Evolutionary conservation across 2,113 vertebrate genomes (phyloP), one percentile per base, ranked within the genome.

Genomic region (Passerina amoena): DNA sequence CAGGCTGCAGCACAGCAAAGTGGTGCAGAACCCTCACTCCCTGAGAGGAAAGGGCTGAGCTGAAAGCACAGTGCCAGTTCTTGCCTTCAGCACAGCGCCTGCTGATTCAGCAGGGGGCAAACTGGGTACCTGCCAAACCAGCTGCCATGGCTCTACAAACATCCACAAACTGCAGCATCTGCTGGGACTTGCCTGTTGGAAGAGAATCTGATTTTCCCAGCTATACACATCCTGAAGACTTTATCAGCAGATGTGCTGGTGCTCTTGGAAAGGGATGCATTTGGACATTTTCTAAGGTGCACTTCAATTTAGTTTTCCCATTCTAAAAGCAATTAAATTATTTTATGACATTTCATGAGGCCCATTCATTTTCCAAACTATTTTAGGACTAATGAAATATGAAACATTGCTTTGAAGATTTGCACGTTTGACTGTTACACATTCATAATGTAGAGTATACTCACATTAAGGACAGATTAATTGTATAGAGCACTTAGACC

Each of bases 101-200:
- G 88, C 85, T 94, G 90, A 86, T 76, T 38, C 75, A 92, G 88
- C 82, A 86, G 23, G 63, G 92, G 79, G 70, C 53, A 88, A 93
- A 72, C 37, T 30, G 63, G 40, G 82, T 1, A 72, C 71, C 53
- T 0, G 79, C 90, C 95, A 93, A 88, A 70, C 75, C 92, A 94
- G 75, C 40, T 69, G 94, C 82, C 85, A 5, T 82, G 79, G 88
- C 79, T 88, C 88, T 33, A 63, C 42, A 82, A 66, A 45, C 71
- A 1, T 38, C 71, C 35, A 27, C 24, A 80, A 93, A 93, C 63
- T 54, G 71, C 42, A 92, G 77, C 78, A 85, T 56, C 94, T 94
- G 89, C 84, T 3, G 18, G 38, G 50, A 87, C 94, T 38, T 47
- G 96, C 35, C 87, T 91, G 12, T 1, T 94, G 82, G 89, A 85